These are phyloP conservation scores for Habroteleia sp. DNA, from an alignment of 2,888 invertebrate species.

Conservation along the genomic window DNA sequence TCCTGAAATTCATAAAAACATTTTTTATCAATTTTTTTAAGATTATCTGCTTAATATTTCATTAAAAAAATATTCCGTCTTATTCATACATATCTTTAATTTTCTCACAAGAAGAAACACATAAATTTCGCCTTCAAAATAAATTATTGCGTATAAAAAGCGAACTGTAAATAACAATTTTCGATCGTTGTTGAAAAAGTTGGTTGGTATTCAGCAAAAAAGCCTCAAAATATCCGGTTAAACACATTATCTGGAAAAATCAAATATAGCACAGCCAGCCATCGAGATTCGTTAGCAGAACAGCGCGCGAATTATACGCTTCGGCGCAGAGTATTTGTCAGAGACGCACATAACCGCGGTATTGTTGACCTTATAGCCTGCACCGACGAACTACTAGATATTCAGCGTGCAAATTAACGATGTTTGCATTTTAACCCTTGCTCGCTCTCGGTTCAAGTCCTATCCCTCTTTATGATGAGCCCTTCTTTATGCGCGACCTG, in stretches of 20 bases:
- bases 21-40: too few species aligned
- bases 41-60: too few species aligned
- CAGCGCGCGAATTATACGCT: constrained; percentile 75
- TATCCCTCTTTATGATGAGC: constrained; percentile 60
- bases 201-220: constrained; percentile 58
- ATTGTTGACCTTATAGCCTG: constrained; percentile 80
- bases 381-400: constrained; percentile 78
- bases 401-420: constrained; percentile 64
- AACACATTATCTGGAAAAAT: constrained; percentile 58
- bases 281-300: constrained; percentile 62
- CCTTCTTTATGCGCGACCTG: constrained; percentile 63
- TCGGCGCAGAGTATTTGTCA: constrained; percentile 77
- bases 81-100: too few species aligned
- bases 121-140: too few species aligned
- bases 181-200: constrained; percentile 31
- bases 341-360: constrained; percentile 69
- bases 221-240: constrained; percentile 50
- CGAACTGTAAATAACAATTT: constrained; percentile 19
- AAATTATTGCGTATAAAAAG: too few species aligned
- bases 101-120: too few species aligned
- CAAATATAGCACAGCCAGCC: constrained; percentile 60
- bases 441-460: constrained; percentile 55
- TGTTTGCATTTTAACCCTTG: constrained; percentile 65
- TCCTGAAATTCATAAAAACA: too few species aligned
- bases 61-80: too few species aligned